Percentiles rank a stretch among this genome's conserved stretches.
Evolutionary conservation across 2,797 vertebrate species (phyloP).

Genomic region (Potorous gilbertii): DNA sequence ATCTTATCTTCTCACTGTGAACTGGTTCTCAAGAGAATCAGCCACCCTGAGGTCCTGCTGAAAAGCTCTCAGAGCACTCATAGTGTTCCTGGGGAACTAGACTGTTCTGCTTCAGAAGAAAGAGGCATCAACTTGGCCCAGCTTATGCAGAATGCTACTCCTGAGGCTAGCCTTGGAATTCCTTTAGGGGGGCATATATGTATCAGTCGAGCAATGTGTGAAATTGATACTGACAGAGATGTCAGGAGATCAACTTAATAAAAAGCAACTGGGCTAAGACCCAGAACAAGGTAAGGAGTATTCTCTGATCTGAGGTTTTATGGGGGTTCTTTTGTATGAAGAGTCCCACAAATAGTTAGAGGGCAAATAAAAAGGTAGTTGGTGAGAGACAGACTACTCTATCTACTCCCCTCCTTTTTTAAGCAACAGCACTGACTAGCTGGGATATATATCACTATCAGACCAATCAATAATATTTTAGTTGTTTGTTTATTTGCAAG

Average conservation of each 20-base stretch:
- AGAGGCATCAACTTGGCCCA: background rate
- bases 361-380: background rate
- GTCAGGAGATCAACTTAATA: background rate
- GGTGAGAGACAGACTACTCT: background rate
- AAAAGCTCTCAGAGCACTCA: background rate
- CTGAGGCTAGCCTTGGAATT: background rate
- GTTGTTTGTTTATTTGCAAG: background rate
- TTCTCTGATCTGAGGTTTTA: background rate
- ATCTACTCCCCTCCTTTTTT: background rate
- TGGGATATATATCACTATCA: background rate
- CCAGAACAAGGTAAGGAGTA: background rate
- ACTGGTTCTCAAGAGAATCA: background rate
- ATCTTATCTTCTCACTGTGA: background rate
- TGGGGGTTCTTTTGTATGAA: background rate
- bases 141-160: background rate
- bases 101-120: background rate
- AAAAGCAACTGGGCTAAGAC: background rate
- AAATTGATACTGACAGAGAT: background rate
- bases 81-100: background rate
- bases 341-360: background rate
- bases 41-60: background rate
- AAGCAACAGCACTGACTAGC: background rate
- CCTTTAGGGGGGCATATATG: background rate
- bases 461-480: background rate
- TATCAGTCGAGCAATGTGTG: background rate